Base-by-base conservation (phyloP, 2,888 invertebrate genomes). In the Drosophila infuscata region DNA sequence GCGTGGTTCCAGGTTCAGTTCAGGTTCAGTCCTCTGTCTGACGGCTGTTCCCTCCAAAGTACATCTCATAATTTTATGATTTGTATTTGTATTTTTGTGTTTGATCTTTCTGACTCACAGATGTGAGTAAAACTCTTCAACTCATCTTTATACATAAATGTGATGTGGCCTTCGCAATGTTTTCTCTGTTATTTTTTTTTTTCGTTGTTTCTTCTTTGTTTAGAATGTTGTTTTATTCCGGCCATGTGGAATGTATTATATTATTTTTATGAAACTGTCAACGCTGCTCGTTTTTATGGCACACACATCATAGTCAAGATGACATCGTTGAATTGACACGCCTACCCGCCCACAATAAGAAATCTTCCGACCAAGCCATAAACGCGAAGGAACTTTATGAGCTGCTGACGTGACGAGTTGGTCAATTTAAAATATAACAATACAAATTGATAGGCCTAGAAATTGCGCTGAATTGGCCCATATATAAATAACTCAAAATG, bases 21-120 rank as follows among this genome's bases (percentile, higher is more conserved):
- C 74, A 46, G 29, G 48, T 25, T 48, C 48, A 25, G 62, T 76
- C 15, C 25, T 30, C 59, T 33, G 25, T 8, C 25, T 43, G 46
- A 12, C 32, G 17, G 30, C n/a, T 30, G 32, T 35, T 60, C 52
- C 43, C 52, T 29, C 33, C 49, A 48, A 43, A 46, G 32, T 46
- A 46, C 38, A 12, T 33, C 56, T 59, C 74, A 74, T 79, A 79
- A 53, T 68, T 78, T 78, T 79, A 78, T 78, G 78, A 78, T 78
- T 71, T 71, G 65, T 78, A 51, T 66, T 56, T 68, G 62, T 62
- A 62, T 65, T 43, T 57, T 49, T 61, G 41, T 67, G 62, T 78
- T 79, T 78, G 78, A 78, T 78, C 79, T 79, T 79, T 68, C 29
- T 46, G 54, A 70, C 48, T 59, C 75, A 58, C 41, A 69, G 46